These are phyloP conservation scores for Odontamblyopus lacepedii DNA, from an alignment of 2,797 vertebrate genomes.

Conservation along the genomic window DNA sequence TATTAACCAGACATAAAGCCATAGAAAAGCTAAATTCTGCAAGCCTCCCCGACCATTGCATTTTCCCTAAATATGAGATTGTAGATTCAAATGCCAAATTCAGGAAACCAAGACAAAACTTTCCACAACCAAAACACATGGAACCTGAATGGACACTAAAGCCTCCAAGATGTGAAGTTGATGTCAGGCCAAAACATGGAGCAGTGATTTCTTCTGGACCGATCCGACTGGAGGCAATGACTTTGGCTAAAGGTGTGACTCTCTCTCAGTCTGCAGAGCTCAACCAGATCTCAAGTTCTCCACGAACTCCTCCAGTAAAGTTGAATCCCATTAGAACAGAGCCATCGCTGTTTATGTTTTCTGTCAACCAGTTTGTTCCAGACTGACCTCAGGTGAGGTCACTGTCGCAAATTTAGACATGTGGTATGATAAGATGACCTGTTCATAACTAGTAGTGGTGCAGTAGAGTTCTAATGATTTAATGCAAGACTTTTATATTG, in stretches of 20 bases:
- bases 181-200: slow-evolving; percentile 10
- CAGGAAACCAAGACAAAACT: neutral
- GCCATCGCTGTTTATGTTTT: slow-evolving; percentile 32
- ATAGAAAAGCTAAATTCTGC: slow-evolving; percentile 36
- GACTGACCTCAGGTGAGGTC: slow-evolving; percentile 36
- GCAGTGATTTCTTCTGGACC: slow-evolving; percentile 24
- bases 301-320: neutral
- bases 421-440: neutral
- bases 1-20: slow-evolving; percentile 1
- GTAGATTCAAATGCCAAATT: slow-evolving; percentile 34
- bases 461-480: neutral
- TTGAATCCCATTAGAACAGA: slow-evolving; percentile 55
- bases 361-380: slow-evolving; percentile 42
- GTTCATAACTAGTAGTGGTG: neutral
- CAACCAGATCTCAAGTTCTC: neutral
- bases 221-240: slow-evolving; percentile 55
- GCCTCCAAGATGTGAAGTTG: slow-evolving; percentile 14
- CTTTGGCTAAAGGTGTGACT: slow-evolving; percentile 72
- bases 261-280: slow-evolving; percentile 25
- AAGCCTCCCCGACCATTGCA: slow-evolving; percentile 41
- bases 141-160: slow-evolving; percentile 9
- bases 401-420: slow-evolving; percentile 24
- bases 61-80: slow-evolving; percentile 68
- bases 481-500: neutral
- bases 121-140: slow-evolving; percentile 20